Base-by-base conservation (phyloP, 2,888 invertebrate species). In the Drosophila nr. perissopoda region DNA sequence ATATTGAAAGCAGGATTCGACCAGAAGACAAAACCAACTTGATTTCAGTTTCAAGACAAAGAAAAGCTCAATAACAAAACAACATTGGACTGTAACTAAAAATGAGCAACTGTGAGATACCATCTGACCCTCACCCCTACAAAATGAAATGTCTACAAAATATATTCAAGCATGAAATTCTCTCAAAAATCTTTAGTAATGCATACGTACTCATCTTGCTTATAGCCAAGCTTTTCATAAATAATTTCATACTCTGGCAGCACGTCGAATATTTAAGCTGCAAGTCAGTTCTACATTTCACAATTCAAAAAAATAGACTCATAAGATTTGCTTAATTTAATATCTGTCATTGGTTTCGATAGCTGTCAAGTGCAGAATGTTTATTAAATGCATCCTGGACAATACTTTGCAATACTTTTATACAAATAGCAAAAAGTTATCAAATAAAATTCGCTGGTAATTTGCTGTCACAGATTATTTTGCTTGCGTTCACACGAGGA, bases 331-430 rank as follows among this genome's bases (percentile, higher is more conserved):
- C 42, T 21, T 11, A 42, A 42, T 51, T 29, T 27, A 5, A 34
- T 67, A 33, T 67, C 27, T 29, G 33, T 2, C 33, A 40, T 4
- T 51, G 51, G 33, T 54, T 33, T 33, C 40, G 36, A 69, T 38
- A 18, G 25, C 69, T 46, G 70, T 46, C 11, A 4, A 46, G 25
- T 25, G n/a, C 11, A 31, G 25, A 38, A 21, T 54, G 13, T n/a
- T 38, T 67, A 13, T 8, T 38, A 8, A 27, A 54, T 38, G 42
- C 40, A 42, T 52, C 25, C 25, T 33, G 21, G 16, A 16, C n/a
- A 16, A 29, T 33, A 11, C 11, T 11, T 42, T 29, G 40, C 29
- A 46, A 29, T 11, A 16, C 38, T 40, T 21, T 5, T 2, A 18
- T 40, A 29, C 5, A 27, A 18, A 27, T 7, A 8, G 6, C 18